Evolutionary conservation across 92 coral and sea anemone genomes (phyloP), one percentile per base, ranked within the genome.

Genomic region (Heliopora coerulea): DNA sequence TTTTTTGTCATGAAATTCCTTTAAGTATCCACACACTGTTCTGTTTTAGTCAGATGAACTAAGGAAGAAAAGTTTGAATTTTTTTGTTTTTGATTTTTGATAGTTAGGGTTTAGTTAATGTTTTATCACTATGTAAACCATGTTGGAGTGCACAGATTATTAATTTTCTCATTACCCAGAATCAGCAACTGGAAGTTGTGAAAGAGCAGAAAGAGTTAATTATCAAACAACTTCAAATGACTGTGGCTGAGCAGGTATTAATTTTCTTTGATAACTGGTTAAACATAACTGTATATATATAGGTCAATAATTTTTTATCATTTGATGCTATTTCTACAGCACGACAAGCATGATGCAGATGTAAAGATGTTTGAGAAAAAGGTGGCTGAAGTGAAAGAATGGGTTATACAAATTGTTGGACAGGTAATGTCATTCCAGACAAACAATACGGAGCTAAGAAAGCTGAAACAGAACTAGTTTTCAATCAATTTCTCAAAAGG

Each of bases 401-500:
- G 98, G 98, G 89, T 93, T 63, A 87, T 83, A 58, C 88, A 90
- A 49, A 91, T 90, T 64, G 75, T 85, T 72, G 68, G 82, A 27
- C 90, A 85, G 90, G 93, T 91, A 78, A 39, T 5, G 33, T 11
- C n/a, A n/a, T n/a, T n/a, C n/a, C n/a, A n/a, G n/a, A n/a, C n/a
- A n/a, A n/a, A n/a, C n/a, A n/a, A n/a, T n/a, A n/a, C n/a, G n/a
- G n/a, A n/a, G n/a, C n/a, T n/a, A n/a, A n/a, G n/a, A n/a, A n/a
- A n/a, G n/a, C n/a, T n/a, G n/a, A n/a, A n/a, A n/a, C n/a, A n/a
- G n/a, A n/a, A n/a, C n/a, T n/a, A n/a, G n/a, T n/a, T n/a, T n/a
- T n/a, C n/a, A n/a, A n/a, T n/a, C n/a, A n/a, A n/a, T n/a, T n/a
- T n/a, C n/a, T n/a, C n/a, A n/a, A n/a, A n/a, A n/a, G n/a, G n/a